Conservation (phyloP, 2,888 invertebrate genomes). For the Sisyra terminalis region DNA sequence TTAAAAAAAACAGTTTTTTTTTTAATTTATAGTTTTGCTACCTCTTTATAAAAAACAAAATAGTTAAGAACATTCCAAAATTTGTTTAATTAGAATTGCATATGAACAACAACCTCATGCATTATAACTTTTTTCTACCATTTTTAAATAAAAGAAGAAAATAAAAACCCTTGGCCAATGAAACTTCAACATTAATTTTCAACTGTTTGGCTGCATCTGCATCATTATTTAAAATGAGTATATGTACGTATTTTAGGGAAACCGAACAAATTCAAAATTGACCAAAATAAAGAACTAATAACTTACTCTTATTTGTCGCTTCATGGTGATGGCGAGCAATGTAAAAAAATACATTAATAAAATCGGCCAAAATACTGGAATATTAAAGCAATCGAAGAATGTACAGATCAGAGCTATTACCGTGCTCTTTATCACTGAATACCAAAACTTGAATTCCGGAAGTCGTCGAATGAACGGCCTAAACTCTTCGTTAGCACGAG, state of each 20-base stretch:
- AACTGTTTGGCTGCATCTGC: too few relatives aligned
- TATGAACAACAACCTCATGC: too few relatives aligned
- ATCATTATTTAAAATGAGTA: background rate
- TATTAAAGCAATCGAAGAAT: constrained; percentile 94
- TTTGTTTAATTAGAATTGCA: too few relatives aligned
- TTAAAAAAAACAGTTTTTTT: too few relatives aligned
- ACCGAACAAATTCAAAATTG: constrained; percentile 4
- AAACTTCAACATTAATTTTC: too few relatives aligned
- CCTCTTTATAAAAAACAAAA: too few relatives aligned
- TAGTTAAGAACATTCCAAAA: too few relatives aligned
- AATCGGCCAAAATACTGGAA: constrained; percentile 99
- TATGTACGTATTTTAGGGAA: background rate
- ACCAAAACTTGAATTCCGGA: constrained; percentile 99
- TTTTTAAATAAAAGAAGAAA: too few relatives aligned
- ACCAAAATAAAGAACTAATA: constrained; percentile 9
- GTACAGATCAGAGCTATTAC: constrained; percentile 81
- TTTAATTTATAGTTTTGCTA: too few relatives aligned
- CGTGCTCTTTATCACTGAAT: constrained; percentile 90
- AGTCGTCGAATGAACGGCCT: constrained; percentile 91
- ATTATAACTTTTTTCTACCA: too few relatives aligned
- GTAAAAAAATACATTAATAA: constrained; percentile 99
- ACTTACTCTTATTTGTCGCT: constrained; percentile 93
- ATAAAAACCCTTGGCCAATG: too few relatives aligned
- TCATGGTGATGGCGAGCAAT: constrained; percentile 97
- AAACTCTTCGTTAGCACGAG: constrained; percentile 91